Base-by-base conservation (phyloP, 2,797 vertebrate genomes). In the Sebastes umbrosus region DNA sequence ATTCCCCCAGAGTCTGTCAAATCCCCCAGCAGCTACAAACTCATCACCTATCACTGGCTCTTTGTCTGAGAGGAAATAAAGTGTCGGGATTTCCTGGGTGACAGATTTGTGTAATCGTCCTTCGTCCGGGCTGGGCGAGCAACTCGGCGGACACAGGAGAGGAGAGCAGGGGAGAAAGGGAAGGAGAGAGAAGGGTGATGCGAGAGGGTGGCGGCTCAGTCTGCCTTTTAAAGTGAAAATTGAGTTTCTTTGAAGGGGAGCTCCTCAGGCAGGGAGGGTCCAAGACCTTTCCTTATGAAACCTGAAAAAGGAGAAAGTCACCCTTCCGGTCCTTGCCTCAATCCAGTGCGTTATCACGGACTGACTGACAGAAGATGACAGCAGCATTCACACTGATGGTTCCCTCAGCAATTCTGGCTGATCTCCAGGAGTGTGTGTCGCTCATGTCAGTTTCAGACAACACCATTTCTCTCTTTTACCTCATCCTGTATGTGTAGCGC, bases 21-120 rank as follows among this genome's bases (percentile, higher is more conserved):
- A 94, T 94, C 90, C 90, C 93, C 87, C 88, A 66, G 89, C 90
- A 92, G 88, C 87, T 86, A 89, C 87, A 88, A 92, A 93, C 94
- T 94, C 94, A 95, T 95, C 93, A 92, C 86, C 92, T 90, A 87
- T 94, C 93, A 91, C 90, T 76, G 86, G 85, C 89, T 91, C 90
- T 91, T 93, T 93, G 93, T 92, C 93, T 92, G 92, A 88, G 89
- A 94, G 91, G 88, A 95, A 95, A 95, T 94, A 94, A 94, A 94
- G 90, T 92, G 90, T 88, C 73, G 75, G 92, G 90, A 92, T 94
- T 93, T 93, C 92, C 90, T 92, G 91, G 84, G 90, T 93, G 94
- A 94, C 91, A 90, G 90, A 90, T 93, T 90, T 93, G 84, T 92
- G 90, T 91, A 91, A 93, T 94, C 87, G 89, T 89, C 87, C 85